Conservation (phyloP, 2,888 invertebrate genomes). For the Drosophila quasianomalipes region DNA sequence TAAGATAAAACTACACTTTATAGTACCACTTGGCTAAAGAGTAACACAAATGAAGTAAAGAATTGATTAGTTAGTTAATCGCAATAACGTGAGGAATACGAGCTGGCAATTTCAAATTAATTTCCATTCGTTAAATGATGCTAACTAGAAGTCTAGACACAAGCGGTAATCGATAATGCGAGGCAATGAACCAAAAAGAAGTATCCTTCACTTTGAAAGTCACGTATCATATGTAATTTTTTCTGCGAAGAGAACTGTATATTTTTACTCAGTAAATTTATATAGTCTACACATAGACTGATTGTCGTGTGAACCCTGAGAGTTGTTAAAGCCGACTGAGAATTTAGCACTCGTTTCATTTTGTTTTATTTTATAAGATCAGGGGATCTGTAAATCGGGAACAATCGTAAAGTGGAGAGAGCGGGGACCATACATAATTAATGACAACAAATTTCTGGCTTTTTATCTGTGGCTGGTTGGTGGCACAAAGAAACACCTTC, state of each 20-base stretch:
- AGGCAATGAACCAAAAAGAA: constrained; percentile 17
- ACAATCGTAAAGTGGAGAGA: neutral
- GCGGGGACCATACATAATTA: constrained; percentile 12
- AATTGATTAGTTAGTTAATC: constrained; percentile 6
- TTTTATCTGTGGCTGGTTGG: constrained; percentile 6
- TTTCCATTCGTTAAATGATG: constrained; percentile 22
- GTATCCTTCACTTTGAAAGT: neutral
- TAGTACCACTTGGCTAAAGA: neutral
- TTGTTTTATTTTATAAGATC: constrained; percentile 33
- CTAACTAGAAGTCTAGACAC: constrained; percentile 57
- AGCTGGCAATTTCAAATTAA: constrained; percentile 9
- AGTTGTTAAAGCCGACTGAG: constrained; percentile 27
- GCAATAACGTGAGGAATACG: neutral
- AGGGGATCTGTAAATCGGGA: constrained; percentile 22
- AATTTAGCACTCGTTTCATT: constrained; percentile 11
- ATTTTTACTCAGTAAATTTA: neutral
- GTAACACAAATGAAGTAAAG: neutral
- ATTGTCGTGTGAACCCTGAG: neutral
- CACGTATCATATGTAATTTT: neutral
- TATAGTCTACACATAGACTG: neutral
- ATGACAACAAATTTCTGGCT: constrained; percentile 10
- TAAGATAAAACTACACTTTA: neutral
- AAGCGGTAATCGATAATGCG: constrained; percentile 3
- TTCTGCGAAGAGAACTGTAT: neutral
- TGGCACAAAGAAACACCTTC: constrained; percentile 13